Evolutionary conservation across 1,140 invertebrate species (phyloP), one percentile per base, ranked within the genome.

Genomic region (Drosophila gunungcola): DNA sequence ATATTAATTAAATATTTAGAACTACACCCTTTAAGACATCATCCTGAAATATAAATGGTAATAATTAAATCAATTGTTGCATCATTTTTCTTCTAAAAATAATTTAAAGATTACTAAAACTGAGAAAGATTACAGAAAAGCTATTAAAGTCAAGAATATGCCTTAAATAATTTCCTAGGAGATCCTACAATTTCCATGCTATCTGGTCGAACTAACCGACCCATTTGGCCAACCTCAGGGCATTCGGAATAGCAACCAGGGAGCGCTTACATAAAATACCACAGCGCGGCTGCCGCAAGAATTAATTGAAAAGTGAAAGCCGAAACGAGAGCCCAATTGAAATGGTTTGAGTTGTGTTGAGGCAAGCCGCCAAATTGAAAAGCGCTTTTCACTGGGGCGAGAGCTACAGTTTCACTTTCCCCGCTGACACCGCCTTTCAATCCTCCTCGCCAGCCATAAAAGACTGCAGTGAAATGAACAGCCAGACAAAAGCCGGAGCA

Each of bases 281-380:
- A 64, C 55, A 76, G 27, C 60, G 58, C 53, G 56, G 42, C 60
- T 9, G 49, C 81, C 81, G 54, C 72, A 51, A 57, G 52, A 75
- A 82, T 86, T 88, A 86, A 86, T 86, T 88, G 83, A 79, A 86
- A 83, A 86, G 84, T 83, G 83, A 86, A 82, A 86, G 74, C 74
- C 51, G 55, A 64, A 38, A 53, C 52, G 42, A 61, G 29, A 43
- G 54, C 29, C 34, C 64, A 67, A 65, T 60, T 49, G 64, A 48
- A 42, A n/a, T 48, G 67, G 49, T 39, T 46, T 29, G 67, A 68
- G 63, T 68, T 65, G 60, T 65, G 64, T 56, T 57, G 67, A 48
- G 68, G 68, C 64, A 77, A 61, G 73, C 73, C 63, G 43, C 74
- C 58, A 83, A 78, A 75, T 77, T 78, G 70, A 83, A 74, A 70